These are phyloP conservation scores for Tachina grossa DNA, from an alignment of 2,888 invertebrate species.

Conservation along the genomic window DNA sequence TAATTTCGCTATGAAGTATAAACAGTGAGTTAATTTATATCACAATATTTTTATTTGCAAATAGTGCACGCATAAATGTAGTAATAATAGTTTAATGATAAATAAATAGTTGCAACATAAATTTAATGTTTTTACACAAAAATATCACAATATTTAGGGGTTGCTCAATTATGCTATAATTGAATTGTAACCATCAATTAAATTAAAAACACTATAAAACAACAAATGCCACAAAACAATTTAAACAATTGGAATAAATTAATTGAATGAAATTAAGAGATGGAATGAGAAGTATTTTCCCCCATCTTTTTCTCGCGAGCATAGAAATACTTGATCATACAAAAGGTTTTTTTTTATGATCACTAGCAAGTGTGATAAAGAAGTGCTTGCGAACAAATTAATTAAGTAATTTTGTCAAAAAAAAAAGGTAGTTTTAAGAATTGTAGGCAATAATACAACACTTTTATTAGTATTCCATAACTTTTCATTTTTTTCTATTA, in stretches of 20 bases:
- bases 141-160: conserved; percentile 25
- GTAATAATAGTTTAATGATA: neutral
- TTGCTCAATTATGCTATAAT: conserved; percentile 24
- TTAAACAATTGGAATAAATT: conserved; percentile 35
- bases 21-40: no score
- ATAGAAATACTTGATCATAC: neutral
- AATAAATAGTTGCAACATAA: neutral
- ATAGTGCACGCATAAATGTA: no score
- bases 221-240: conserved; percentile 1
- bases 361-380: no score
- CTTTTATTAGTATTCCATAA: neutral
- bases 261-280: neutral
- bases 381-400: no score
- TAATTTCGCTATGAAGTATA: no score
- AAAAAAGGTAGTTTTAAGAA: neutral
- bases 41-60: no score
- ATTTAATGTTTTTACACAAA: neutral
- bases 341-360: no score
- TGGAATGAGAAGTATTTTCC: no score
- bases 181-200: conserved; percentile 44
- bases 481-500: no score
- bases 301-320: no score
- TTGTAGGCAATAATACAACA: neutral
- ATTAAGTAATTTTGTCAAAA: neutral
- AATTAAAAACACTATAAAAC: conserved; percentile 12